Evolutionary conservation across 2,888 invertebrate genomes (phyloP), one percentile per base, ranked within the genome.

Genomic region (Xylocampa areola): DNA sequence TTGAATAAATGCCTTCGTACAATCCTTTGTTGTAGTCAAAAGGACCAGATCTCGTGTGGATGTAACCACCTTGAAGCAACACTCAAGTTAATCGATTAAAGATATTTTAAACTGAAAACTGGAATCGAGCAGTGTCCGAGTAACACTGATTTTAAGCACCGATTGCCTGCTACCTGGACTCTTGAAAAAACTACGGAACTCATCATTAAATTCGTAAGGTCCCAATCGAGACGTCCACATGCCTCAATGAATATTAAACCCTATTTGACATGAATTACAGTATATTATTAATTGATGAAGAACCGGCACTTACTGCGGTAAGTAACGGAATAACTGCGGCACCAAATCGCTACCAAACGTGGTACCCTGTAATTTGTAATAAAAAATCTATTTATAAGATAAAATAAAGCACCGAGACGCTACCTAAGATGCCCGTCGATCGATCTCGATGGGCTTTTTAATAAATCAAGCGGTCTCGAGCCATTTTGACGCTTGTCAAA

Each of bases 381-480:
- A 92, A 92, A 94, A 93, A 94, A 92, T 92, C 92, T 93, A 93
- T 94, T 93, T 94, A 94, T 92, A 90, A 92, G 91, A 90, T 89
- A 92, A 93, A 92, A 93, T 91, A 89, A 92, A 88, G 89, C 88
- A 89, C 86, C 84, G 85, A 84, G 86, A 87, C 81, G 93, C 93
- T 94, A 91, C 93, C 93, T 92, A 92, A 92, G 91, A 90, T 88
- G 86, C 89, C 81, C 76, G 84, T 70, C 85, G 91, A 92, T 92
- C 90, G 93, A 90, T 91, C 90, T 86, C 84, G 57, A 85, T 80
- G 84, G 75, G 79, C 73, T 75, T 89, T 91, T 90, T 90, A 89
- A 90, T 92, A 91, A 92, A 90, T 89, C 87, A 86, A 77, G 55
- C 68, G 65, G 72, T 74, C 60, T 66, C 86, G 79, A 85, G 82